A percentile compares a stretch with the other conserved stretches of the same genome.
Evolutionary conservation across 1,140 invertebrate genomes (phyloP).

Genomic region (Marisa cornuarietis): DNA sequence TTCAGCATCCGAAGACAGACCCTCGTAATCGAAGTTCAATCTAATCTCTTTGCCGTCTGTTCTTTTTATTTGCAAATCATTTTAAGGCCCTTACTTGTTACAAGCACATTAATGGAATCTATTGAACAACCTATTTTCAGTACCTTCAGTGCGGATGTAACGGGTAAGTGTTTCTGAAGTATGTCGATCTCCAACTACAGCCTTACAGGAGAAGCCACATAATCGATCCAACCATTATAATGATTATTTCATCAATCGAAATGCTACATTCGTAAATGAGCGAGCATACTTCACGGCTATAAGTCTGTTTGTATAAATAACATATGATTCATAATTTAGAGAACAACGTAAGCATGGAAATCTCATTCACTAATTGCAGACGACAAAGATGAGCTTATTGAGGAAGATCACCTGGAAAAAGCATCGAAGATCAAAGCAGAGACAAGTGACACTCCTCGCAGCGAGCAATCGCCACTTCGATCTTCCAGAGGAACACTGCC

Average conservation of each 20-base stretch:
- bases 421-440: slow-evolving; percentile 7
- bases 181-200: neutral
- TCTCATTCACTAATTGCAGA: slow-evolving; percentile 19
- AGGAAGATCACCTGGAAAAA: slow-evolving; percentile 13
- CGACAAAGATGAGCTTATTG: slow-evolving; percentile 43
- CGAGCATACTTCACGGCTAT: neutral
- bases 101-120: neutral
- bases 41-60: neutral
- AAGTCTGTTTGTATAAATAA: neutral
- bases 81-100: neutral
- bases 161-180: neutral
- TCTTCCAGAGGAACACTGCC: slow-evolving; percentile 27
- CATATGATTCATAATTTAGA: neutral
- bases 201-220: neutral
- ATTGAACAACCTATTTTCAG: neutral
- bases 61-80: neutral
- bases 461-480: slow-evolving; percentile 22
- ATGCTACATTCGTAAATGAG: neutral
- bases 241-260: neutral
- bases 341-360: neutral
- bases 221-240: neutral
- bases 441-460: slow-evolving; percentile 3
- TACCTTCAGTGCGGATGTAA: neutral
- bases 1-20: neutral
- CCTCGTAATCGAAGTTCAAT: neutral